Conservation (phyloP, 92 coral and sea anemone species). For the Porites divaricata region DNA sequence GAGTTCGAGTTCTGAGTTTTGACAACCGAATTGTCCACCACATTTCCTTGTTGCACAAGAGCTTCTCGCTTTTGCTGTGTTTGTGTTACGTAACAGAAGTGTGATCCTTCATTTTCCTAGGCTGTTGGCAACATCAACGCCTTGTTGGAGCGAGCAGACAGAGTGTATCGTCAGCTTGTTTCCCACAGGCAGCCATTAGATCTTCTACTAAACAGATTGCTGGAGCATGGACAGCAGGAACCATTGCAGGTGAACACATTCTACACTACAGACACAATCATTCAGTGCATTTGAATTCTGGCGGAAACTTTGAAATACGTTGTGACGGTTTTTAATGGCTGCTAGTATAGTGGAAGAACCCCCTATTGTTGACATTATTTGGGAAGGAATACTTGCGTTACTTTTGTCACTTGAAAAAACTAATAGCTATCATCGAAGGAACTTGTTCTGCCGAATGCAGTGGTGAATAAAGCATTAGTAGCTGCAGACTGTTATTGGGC, state of each 20-base stretch:
- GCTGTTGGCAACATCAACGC: constrained; percentile 97
- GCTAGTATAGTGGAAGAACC: no score
- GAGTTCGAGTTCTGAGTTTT: no score
- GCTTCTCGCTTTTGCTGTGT: neutral
- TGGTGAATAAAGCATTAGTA: no score
- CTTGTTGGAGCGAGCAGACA: constrained; percentile 94
- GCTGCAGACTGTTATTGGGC: no score
- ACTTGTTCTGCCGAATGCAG: no score
- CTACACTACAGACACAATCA: neutral
- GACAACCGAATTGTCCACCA: neutral
- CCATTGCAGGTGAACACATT: constrained; percentile 53
- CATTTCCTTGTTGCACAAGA: neutral
- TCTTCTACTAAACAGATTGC: constrained; percentile 80
- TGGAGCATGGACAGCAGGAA: constrained; percentile 95
- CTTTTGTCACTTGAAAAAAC: no score
- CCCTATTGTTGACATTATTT: no score
- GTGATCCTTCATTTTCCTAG: constrained; percentile 36
- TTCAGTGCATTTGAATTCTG: neutral
- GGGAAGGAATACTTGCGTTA: no score
- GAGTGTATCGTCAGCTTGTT: constrained; percentile 95
- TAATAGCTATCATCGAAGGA: no score
- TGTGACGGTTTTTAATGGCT: neutral
- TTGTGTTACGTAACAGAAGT: neutral
- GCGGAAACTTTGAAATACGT: neutral
- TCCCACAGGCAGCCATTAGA: constrained; percentile 96